A percentile compares a stretch with the other conserved stretches of the same genome.
These are phyloP conservation scores for Romanogobio albipinnatus DNA, from an alignment of 2,113 vertebrate species.

Conservation along the genomic window DNA sequence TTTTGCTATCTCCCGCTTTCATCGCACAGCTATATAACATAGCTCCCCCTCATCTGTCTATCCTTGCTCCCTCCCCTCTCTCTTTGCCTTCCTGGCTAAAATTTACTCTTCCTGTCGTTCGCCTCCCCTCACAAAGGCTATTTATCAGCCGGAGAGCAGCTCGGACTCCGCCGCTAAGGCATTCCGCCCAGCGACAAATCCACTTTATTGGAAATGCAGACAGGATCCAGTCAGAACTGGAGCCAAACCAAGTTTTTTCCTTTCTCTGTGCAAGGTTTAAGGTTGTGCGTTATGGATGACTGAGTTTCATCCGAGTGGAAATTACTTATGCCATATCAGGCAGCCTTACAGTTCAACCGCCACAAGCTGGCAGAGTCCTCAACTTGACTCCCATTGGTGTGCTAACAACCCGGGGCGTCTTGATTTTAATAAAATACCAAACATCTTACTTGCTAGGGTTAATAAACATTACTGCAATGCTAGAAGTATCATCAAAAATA, in stretches of 20 bases:
- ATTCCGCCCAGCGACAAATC: conserved; percentile 56
- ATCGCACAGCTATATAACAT: conserved; percentile 41
- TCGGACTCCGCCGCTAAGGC: conserved; percentile 38
- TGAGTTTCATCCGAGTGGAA: conserved; percentile 59
- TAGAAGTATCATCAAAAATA: background rate
- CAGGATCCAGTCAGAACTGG: conserved; percentile 54
- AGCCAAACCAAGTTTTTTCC: conserved; percentile 31
- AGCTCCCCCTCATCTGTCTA: conserved; percentile 26
- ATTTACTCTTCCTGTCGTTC: conserved; percentile 59
- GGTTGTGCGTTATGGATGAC: conserved; percentile 56
- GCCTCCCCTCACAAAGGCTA: conserved; percentile 58
- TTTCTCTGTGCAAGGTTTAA: conserved; percentile 53
- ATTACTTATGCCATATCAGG: conserved; percentile 59
- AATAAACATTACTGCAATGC: background rate
- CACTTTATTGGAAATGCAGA: conserved; percentile 55
- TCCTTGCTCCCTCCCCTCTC: conserved; percentile 20
- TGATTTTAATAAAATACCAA: background rate
- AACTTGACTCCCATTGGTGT: conserved; percentile 14
- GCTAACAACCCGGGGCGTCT: background rate
- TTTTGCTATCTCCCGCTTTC: conserved; percentile 21
- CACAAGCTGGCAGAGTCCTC: conserved; percentile 25
- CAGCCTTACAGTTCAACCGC: conserved; percentile 43
- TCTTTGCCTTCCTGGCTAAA: conserved; percentile 50
- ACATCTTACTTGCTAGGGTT: background rate
- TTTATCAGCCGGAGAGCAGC: conserved; percentile 54